Conservation (phyloP, 2,113 vertebrate species). For the Pelodiscus sinensis region DNA sequence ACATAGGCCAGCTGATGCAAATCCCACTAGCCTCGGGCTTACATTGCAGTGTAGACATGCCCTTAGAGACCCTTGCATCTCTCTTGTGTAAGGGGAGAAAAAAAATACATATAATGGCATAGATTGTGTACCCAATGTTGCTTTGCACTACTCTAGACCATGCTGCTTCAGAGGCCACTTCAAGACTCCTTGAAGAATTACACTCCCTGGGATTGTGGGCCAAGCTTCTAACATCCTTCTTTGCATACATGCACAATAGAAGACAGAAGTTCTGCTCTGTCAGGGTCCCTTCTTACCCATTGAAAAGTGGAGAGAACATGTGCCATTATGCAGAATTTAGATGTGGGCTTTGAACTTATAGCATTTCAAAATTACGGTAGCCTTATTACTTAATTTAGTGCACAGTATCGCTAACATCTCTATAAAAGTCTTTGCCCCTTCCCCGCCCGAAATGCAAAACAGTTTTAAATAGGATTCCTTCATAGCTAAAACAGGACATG, state of each 20-base stretch:
- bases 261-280: neutral
- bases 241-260: neutral
- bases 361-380: neutral
- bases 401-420: neutral
- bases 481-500: neutral
- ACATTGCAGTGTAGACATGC: neutral
- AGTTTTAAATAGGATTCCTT: neutral
- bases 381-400: constrained; percentile 38
- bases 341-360: neutral
- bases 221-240: neutral
- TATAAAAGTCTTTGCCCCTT: neutral
- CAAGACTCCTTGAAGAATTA: neutral
- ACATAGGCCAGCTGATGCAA: neutral
- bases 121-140: neutral
- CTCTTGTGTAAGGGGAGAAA: neutral
- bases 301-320: neutral
- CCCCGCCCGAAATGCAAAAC: neutral
- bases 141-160: neutral
- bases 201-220: neutral
- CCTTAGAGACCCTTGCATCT: neutral
- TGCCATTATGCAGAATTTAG: neutral
- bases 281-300: neutral
- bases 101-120: neutral
- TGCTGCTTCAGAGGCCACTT: neutral
- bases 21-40: neutral